Evolutionary conservation across 1,140 invertebrate species (phyloP).

Genomic region (Bradysia coprophila): DNA sequence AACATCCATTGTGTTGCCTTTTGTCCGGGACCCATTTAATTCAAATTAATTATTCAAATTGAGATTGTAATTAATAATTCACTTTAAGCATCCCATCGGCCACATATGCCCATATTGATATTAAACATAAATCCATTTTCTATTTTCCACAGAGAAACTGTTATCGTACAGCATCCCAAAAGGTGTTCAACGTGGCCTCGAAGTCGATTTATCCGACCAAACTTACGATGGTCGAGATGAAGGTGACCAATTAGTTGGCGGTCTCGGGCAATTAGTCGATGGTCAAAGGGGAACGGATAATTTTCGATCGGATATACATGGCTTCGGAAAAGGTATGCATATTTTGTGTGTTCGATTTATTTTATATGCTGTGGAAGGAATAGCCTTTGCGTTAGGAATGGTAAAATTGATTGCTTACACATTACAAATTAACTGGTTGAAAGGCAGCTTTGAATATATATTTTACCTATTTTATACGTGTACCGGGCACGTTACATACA

Average conservation of each 20-base stretch:
- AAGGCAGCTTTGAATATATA: background rate
- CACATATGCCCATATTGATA: background rate
- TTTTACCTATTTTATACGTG: background rate
- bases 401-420: background rate
- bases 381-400: background rate
- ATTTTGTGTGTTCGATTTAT: background rate
- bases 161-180: constrained; percentile 68
- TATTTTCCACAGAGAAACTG: constrained; percentile 45
- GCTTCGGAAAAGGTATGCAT: constrained; percentile 47
- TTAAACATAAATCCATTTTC: background rate
- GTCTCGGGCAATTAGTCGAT: constrained; percentile 84
- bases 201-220: constrained; percentile 74
- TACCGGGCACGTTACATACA: background rate
- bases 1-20: no score
- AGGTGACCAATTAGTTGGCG: constrained; percentile 46
- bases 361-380: background rate
- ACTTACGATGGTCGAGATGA: constrained; percentile 82
- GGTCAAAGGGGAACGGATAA: constrained; percentile 62
- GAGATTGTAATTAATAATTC: background rate
- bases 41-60: background rate
- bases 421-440: background rate
- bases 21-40: no score
- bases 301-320: constrained; percentile 50
- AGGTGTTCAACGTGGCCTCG: constrained; percentile 59
- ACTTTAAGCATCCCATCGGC: background rate